Base-by-base conservation (phyloP, 2,797 vertebrate species). In the Champsocephalus esox region DNA sequence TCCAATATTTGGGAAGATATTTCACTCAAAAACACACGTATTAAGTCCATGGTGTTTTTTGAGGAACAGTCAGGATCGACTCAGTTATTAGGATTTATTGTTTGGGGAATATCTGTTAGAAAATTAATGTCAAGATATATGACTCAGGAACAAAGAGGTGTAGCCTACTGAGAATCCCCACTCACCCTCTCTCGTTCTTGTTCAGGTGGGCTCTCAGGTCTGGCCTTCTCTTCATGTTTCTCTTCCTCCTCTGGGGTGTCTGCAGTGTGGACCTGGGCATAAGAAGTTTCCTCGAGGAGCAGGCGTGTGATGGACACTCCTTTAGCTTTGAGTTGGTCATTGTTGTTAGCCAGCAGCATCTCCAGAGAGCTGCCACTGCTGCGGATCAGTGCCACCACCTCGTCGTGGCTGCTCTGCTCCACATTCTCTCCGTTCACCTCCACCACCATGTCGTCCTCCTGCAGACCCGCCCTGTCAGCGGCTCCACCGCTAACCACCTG, bases 381-480 rank as follows among this genome's bases (percentile, higher is more conserved):
- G 49, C 82, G 92, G 86, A 99, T 96, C 67, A 95, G 90, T 7
- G 79, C 80, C 73, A 98, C 96, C 58, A 95, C 97, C 1, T 95
- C 91, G 0, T 96, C 94, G 0, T 99, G 97, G 74, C 68, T 32
- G 58, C 94, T 93, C 0, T 89, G 69, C 77, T 93, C 94, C 89
- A 98, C 93, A 0, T 97, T 98, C 17, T 93, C 85, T 0, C 96
- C 94, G 0, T 98, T 95, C 66, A 98, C 97, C 88, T 98, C 97
- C 58, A 99, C 88, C 87, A 99, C 72, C 2, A 97, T 50, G 66
- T 99, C 97, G 0, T 95, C 68, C 0, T 98, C 94, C 87, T 95
- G 83, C 73, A 99, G 64, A 3, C 97, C 97, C 0, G 95, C 96
- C 75, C 3, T 71, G 65, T 95, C 93, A 1, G 97, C 98, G 0